Base-by-base conservation (phyloP, 2,888 invertebrate genomes). In the Anorthoa munda region DNA sequence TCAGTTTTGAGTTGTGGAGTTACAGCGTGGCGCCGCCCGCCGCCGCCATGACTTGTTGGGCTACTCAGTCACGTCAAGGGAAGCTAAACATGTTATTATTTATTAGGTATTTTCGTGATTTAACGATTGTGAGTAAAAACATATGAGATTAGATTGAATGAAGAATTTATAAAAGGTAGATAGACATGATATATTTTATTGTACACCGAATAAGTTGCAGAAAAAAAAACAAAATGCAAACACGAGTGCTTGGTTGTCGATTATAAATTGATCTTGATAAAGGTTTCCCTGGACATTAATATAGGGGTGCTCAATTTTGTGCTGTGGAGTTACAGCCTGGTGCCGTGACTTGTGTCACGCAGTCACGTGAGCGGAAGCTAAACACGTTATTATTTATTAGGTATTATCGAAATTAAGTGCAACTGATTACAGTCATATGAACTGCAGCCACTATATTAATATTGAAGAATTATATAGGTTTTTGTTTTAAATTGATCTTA, bases 271-370 rank as follows among this genome's bases (percentile, higher is more conserved):
- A 39, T 39, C 39, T 39, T 39, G 80, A 82, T 83, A 64, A 79
- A 87, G 82, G 81, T 79, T 84, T 87, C 77, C 85, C 86, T 77
- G 82, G 83, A 71, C 79, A 85, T 85, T 85, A 81, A 83, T 76
- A 78, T 79, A 77, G 75, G 81, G 77, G 75, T 79, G 72, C 77
- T 83, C 72, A 70, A 73, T 77, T 86, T 83, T 83, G 77, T 84
- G 74, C 81, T 82, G 79, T 84, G 66, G 80, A 76, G 74, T 74
- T 85, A 82, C 75, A 79, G 71, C 69, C 75, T 81, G 86, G 71
- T 61, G 79, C 69, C 81, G 74, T 86, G 84, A 88, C 59, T 82
- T 79, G 87, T 87, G 81, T 82, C 67, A 66, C 71, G 61, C 18
- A 79, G 86, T 89, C 89, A 89, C 89, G 89, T 74, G 61, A 87